phyloP scores from a whole-genome alignment of 2,113 vertebrate species.

The Heterotilapia buettikoferi region DNA sequence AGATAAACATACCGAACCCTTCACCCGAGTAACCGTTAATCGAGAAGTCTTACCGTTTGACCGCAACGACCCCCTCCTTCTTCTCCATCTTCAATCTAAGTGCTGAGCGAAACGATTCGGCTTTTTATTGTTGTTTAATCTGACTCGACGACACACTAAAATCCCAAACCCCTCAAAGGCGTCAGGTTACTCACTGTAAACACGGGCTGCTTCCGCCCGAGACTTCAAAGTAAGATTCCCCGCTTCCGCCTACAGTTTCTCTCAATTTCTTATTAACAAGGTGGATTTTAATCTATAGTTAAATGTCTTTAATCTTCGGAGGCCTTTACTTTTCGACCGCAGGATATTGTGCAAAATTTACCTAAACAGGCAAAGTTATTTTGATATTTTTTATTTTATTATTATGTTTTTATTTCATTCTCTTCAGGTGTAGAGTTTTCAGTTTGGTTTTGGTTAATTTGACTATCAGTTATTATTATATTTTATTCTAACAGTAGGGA shows the following conservation, averaged over 20 bases:
- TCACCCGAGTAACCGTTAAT: neutral
- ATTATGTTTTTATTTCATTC: neutral
- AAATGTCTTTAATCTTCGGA: neutral
- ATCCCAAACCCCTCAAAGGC: neutral
- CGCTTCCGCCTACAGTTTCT: neutral
- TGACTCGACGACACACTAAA: neutral
- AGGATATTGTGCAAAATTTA: neutral
- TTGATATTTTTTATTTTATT: neutral
- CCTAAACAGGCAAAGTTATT: neutral
- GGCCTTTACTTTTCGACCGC: accelerated
- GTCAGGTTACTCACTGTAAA: neutral
- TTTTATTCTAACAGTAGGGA: neutral
- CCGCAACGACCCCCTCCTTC: neutral
- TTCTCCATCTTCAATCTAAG: constrained; percentile 8
- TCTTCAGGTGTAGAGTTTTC: neutral
- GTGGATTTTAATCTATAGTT: neutral
- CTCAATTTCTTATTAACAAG: neutral
- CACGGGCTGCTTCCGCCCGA: neutral
- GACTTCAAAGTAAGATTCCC: neutral
- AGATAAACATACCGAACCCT: neutral
- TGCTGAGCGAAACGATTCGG: neutral
- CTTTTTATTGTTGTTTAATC: neutral
- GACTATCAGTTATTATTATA: neutral
- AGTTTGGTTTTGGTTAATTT: neutral
- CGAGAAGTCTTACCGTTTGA: constrained; percentile 5